These are phyloP conservation scores for Drosophila littoralis DNA, from an alignment of 1,140 invertebrate genomes.

Conservation along the genomic window DNA sequence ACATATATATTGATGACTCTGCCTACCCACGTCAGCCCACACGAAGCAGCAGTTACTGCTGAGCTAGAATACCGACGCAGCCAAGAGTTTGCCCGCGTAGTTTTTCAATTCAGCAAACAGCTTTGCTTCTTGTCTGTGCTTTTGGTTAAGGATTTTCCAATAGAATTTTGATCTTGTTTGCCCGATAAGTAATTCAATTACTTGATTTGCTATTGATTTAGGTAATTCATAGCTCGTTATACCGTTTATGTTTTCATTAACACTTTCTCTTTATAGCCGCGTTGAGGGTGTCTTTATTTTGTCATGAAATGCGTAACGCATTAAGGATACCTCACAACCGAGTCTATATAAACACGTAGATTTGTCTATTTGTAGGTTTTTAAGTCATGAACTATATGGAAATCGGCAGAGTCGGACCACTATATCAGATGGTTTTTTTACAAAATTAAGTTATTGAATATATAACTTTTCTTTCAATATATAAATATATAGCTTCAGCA, in stretches of 20 bases:
- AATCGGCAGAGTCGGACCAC: too few relatives aligned
- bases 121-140: neutral
- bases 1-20: neutral
- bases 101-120: conserved; percentile 8
- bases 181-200: conserved; percentile 22
- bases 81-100: neutral
- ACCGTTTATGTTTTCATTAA: neutral
- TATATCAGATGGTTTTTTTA: too few relatives aligned
- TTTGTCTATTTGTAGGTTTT: too few relatives aligned
- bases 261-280: neutral
- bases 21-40: conserved; percentile 23
- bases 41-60: neutral
- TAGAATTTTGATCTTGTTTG: neutral
- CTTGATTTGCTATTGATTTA: conserved; percentile 6
- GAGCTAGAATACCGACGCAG: neutral
- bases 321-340: too few relatives aligned
- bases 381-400: too few relatives aligned
- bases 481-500: too few relatives aligned
- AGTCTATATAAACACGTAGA: too few relatives aligned
- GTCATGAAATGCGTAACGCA: too few relatives aligned
- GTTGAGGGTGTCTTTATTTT: too few relatives aligned
- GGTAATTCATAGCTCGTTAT: neutral
- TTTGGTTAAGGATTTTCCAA: conserved; percentile 2
- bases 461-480: too few relatives aligned
- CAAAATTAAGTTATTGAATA: too few relatives aligned